Evolutionary conservation across 2,113 vertebrate genomes (phyloP), one percentile per base, ranked within the genome.

Genomic region (Callithrix jacchus): DNA sequence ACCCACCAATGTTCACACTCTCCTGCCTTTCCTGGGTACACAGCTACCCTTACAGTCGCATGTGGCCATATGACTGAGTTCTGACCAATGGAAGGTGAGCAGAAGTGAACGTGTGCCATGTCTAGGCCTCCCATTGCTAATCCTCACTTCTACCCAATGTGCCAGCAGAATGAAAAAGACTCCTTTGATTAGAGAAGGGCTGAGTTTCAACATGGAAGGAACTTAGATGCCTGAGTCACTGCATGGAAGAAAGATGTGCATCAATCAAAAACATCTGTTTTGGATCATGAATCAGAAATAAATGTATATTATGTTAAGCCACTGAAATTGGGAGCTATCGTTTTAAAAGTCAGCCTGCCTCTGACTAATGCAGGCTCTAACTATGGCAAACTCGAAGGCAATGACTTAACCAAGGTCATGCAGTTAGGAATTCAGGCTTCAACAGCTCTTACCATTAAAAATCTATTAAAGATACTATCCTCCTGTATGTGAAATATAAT

Each of bases 1-100:
- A 56, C 8, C n/a, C 40, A 32, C 45, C 3, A 0, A 0, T 30
- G 42, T n/a, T 13, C 0, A 0, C 4, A 7, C 42, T 49, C 13
- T 74, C 74, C 5, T 58, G 37, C 12, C 12, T 27, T 83, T 37
- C n/a, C 61, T 74, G 66, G 49, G 32, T 47, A 87, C 61, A 23
- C 42, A 49, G 76, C 61, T 47, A 52, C 45, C 52, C 32, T 32
- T 3, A 37, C 9, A 18, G 3, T 18, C 27, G 73, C 21, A 54
- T 47, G 52, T 37, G 93, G 77, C 61, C 73, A 12, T 1, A 1
- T 25, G 14, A 40, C 23, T 25, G 49, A 66, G 49, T 56, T 64
- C 77, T 58, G 35, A 11, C 11, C 0, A 8, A 11, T 17, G 5
- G 42, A 25, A 68, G 4, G 14, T 6, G n/a, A 87, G 35, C 68